A percentile compares a stretch with the other conserved stretches of the same genome.
phyloP scores from a whole-genome alignment of 2,113 vertebrate genomes.

The Phodopus roborovskii region DNA sequence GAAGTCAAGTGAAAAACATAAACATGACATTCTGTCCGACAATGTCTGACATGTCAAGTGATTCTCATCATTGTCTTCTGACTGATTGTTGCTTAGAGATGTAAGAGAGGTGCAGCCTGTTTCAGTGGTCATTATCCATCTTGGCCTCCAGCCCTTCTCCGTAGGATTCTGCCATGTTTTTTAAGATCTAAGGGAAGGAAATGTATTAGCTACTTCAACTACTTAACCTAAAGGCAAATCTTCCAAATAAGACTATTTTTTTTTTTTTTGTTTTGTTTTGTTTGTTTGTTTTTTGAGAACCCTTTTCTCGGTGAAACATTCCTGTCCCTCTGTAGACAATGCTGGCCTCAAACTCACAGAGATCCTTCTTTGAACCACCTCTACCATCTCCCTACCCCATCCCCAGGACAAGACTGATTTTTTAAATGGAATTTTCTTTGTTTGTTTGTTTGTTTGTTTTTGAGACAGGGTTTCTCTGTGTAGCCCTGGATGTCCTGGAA shows the following conservation, averaged over 20 bases:
- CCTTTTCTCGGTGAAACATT: not conserved
- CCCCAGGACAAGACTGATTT: too few species aligned
- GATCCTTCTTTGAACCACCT: too few species aligned
- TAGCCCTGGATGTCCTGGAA: too few species aligned
- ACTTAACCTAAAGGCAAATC: conserved; percentile 27
- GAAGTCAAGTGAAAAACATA: not conserved
- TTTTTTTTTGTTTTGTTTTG: not conserved
- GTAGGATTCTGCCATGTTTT: not conserved
- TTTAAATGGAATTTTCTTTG: too few species aligned
- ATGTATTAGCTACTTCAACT: not conserved
- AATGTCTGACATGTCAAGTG: not conserved
- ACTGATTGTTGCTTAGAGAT: not conserved
- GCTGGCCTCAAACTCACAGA: not conserved
- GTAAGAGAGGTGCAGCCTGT: not conserved
- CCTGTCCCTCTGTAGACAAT: not conserved
- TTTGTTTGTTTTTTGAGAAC: not conserved
- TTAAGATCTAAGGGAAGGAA: conserved; percentile 13
- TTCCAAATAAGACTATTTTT: not conserved
- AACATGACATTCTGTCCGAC: not conserved
- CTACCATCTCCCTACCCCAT: too few species aligned
- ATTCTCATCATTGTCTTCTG: not conserved
- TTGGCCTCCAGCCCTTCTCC: not conserved
- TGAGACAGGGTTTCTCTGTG: too few species aligned
- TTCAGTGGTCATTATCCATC: not conserved
- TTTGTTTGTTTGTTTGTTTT: too few species aligned